A percentile compares a stretch with the other conserved stretches of the same genome.
Evolutionary conservation across 2,888 invertebrate genomes (phyloP).

Genomic region (Cenopis cana): DNA sequence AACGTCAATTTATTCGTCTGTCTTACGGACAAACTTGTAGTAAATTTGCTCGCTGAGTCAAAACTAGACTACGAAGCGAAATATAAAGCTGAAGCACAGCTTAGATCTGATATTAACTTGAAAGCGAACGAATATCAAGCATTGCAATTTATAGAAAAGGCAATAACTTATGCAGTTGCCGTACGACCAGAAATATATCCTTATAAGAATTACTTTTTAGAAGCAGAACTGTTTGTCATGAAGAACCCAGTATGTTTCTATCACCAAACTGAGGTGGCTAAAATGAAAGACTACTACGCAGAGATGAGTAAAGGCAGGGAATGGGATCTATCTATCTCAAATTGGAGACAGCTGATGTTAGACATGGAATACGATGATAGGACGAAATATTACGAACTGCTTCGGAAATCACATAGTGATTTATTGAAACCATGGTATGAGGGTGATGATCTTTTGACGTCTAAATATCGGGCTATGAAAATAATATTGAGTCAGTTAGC

Average conservation of each 20-base stretch:
- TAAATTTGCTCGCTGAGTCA: slow-evolving; percentile 71
- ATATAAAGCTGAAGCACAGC: slow-evolving; percentile 54
- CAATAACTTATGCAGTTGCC: slow-evolving; percentile 57
- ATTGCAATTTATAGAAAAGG: slow-evolving; percentile 56
- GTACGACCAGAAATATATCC: slow-evolving; percentile 66
- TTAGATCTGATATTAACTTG: slow-evolving; percentile 60
- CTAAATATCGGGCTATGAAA: slow-evolving; percentile 67
- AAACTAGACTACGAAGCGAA: slow-evolving; percentile 59
- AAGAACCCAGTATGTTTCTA: slow-evolving; percentile 77
- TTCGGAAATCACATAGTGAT: slow-evolving; percentile 62
- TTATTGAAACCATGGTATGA: slow-evolving; percentile 73
- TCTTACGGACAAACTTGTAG: slow-evolving; percentile 58
- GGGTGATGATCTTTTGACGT: slow-evolving; percentile 59
- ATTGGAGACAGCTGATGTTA: slow-evolving; percentile 73
- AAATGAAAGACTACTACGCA: slow-evolving; percentile 63
- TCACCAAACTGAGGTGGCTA: slow-evolving; percentile 73
- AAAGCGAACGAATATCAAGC: slow-evolving; percentile 60
- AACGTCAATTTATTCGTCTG: slow-evolving; percentile 73
- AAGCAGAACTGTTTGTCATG: slow-evolving; percentile 73
- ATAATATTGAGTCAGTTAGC: slow-evolving; percentile 63
- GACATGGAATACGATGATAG: slow-evolving; percentile 68
- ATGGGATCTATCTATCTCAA: slow-evolving; percentile 72
- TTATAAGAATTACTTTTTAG: slow-evolving; percentile 69
- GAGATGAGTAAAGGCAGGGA: slow-evolving; percentile 60
- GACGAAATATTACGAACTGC: slow-evolving; percentile 66